Percentiles rank a stretch among this genome's conserved stretches.
Evolutionary conservation across 2,113 vertebrate genomes (phyloP).

Genomic region (Cettia cetti): DNA sequence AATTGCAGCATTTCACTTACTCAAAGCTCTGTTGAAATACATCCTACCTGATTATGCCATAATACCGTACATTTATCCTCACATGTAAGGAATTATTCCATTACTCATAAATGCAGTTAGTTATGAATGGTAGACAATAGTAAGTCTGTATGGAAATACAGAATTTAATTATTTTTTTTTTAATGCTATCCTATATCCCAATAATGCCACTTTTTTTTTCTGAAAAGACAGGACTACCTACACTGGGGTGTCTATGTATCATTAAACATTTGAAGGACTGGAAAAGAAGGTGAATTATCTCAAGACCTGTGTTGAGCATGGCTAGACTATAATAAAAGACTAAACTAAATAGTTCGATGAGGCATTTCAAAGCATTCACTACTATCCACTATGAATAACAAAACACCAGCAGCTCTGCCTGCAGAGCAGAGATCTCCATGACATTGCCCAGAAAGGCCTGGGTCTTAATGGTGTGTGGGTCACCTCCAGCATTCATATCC

Average conservation of each 20-base stretch:
- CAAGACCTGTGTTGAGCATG: neutral
- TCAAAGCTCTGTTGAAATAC: conserved; percentile 11
- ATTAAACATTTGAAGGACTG: neutral
- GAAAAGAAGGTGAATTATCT: neutral
- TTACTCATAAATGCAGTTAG: conserved; percentile 14
- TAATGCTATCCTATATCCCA: neutral
- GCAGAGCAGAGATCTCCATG: neutral
- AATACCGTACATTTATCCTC: neutral
- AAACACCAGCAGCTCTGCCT: neutral
- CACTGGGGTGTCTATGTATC: neutral
- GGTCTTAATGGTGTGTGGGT: accelerated
- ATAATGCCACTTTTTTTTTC: neutral
- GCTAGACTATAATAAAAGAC: neutral
- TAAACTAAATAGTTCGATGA: accelerated
- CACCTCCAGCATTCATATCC: neutral
- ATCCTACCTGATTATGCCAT: neutral
- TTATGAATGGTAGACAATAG: neutral
- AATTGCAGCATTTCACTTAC: conserved; percentile 27
- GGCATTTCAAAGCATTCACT: neutral
- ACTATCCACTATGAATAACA: neutral
- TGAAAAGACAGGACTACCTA: neutral
- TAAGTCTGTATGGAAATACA: neutral
- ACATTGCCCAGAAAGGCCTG: neutral
- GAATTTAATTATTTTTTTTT: neutral
- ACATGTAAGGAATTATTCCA: conserved; percentile 16